Percentiles rank a stretch among this genome's conserved stretches.
These are phyloP conservation scores for Octonoba sinensis DNA, from an alignment of 2,888 invertebrate species.

Conservation along the genomic window DNA sequence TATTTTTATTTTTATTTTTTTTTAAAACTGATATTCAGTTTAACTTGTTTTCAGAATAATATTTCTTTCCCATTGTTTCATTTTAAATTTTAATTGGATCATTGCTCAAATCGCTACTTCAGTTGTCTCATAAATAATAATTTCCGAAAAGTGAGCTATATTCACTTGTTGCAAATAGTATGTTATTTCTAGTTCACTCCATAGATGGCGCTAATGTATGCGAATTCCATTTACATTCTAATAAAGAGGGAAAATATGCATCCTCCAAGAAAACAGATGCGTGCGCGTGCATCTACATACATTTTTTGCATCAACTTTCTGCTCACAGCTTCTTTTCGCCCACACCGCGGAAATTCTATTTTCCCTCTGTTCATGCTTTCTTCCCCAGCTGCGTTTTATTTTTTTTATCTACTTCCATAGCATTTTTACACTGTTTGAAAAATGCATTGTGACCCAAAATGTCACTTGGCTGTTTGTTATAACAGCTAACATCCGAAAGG, in stretches of 20 bases:
- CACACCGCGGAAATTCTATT: neutral
- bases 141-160: too few species aligned
- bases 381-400: conserved; percentile 16
- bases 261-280: conserved; percentile 2
- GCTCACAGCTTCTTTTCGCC: conserved; percentile 10
- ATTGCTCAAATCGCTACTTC: too few species aligned
- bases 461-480: conserved; percentile 57
- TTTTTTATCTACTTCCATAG: conserved; percentile 19
- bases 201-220: neutral
- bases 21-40: too few species aligned
- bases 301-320: conserved; percentile 5
- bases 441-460: conserved; percentile 49
- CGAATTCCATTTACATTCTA: neutral
- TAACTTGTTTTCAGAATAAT: too few species aligned
- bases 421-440: conserved; percentile 35
- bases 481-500: conserved; percentile 19
- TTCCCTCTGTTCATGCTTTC: conserved; percentile 10
- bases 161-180: too few species aligned
- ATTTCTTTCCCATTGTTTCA: too few species aligned
- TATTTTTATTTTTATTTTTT: too few species aligned
- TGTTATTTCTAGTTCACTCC: neutral
- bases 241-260: neutral
- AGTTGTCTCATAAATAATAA: too few species aligned
- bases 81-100: too few species aligned
- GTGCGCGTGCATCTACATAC: neutral